Conservation (phyloP, 1,140 invertebrate species). For the Drosophila nebulosa region DNA sequence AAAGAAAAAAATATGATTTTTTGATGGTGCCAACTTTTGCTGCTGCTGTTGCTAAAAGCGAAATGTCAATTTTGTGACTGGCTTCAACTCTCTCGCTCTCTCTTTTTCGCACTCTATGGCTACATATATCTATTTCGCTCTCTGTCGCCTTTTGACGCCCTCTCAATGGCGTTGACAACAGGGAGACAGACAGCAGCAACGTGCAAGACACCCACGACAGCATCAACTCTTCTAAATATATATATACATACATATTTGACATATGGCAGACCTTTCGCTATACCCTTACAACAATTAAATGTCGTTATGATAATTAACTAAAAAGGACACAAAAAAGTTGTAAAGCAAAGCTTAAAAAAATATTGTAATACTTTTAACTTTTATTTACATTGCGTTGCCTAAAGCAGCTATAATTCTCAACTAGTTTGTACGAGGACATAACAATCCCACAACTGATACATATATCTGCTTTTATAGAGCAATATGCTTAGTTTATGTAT, state of each 20-base stretch:
- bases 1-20: conserved; percentile 77
- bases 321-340: too few relatives aligned
- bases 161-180: conserved; percentile 53
- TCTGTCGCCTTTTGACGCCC: conserved; percentile 43
- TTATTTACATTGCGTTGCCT: too few relatives aligned
- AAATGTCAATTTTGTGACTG: conserved; percentile 74
- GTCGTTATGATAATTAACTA: background rate
- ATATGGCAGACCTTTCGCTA: background rate
- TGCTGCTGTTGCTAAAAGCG: conserved; percentile 57
- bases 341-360: too few relatives aligned
- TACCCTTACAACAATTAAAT: conserved; percentile 11
- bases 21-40: conserved; percentile 7
- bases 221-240: conserved; percentile 14
- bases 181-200: conserved; percentile 19
- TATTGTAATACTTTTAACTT: too few relatives aligned
- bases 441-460: too few relatives aligned
- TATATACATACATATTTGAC: too few relatives aligned
- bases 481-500: too few relatives aligned
- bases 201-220: conserved; percentile 35
- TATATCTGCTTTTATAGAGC: too few relatives aligned
- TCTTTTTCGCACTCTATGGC: background rate
- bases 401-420: too few relatives aligned
- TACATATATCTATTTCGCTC: conserved; percentile 29
- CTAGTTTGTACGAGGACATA: too few relatives aligned
- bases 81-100: conserved; percentile 27